Evolutionary conservation across 2,888 invertebrate genomes (phyloP), one percentile per base, ranked within the genome.

Genomic region (Nowickia ferox): DNA sequence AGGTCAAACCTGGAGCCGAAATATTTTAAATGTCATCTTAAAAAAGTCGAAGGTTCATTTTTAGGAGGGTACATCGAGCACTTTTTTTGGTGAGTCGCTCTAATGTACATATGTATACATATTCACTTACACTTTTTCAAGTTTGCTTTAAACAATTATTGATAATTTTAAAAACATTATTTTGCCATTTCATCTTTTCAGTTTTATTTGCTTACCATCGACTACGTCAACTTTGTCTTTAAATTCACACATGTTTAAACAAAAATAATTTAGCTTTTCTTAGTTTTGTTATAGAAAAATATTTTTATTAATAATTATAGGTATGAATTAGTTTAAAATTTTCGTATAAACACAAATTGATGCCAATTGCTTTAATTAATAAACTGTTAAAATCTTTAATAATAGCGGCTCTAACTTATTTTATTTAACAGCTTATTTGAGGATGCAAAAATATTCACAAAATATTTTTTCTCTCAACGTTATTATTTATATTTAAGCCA

Each of bases 161-260:
- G 10, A 55, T 10, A 9, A n/a, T 42, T 69, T 53, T 0, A 55
- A 42, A 22, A 15, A 44, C 6, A 19, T 17, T 19, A 38, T 15
- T 6, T 30, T 6, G 6, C 6, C 10, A 69, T 53, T 42, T 48
- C 13, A 51, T 19, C 1, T 46, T 65, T 65, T 15, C 44, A 6
- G n/a, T 42, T 22, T 15, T 42, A 40, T 63, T 69, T 30, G 84
- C 88, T 88, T 87, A 88, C 81, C 59, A 30, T 82, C 15, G 44
- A 68, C 84, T 11, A 71, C 68, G 38, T 71, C 55, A 48, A 42
- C 46, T 82, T 87, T 87, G 30, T 85, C 61, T 77, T 87, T 88
- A 66, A 87, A 87, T 87, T 88, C 88, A 57, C 88, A 88, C 88
- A 88, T 88, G 87, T 81, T 87, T 65, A 46, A 9, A 65, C 15